Base-by-base conservation (phyloP, 2,888 invertebrate species). In the Stomorhina lunata region DNA sequence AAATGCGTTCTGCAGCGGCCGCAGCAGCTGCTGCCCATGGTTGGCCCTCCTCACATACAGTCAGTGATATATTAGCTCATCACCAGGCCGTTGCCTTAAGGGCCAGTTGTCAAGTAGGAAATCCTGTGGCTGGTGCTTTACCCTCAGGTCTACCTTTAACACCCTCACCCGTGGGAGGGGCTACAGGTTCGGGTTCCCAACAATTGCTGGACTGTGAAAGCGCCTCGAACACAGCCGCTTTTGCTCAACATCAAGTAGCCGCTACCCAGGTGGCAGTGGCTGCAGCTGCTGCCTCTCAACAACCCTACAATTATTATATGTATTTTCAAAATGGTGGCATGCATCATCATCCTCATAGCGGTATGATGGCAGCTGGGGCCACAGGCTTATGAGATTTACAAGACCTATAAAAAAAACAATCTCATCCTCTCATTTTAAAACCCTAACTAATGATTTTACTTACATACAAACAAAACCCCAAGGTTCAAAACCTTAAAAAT, bases 1-100 rank as follows among this genome's bases (percentile, higher is more conserved):
- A 90, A 84, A 84, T 90, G 57, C 87, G 90, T 61, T 86, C 87
- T 17, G 85, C 84, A 0, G 85, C 87, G 15, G 87, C 88, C 9
- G 88, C 89, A 3, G 87, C 89, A 10, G 88, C 87, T 4, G 86
- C 86, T 5, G 86, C 88, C 17, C 90, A 90, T 69, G 91, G 89
- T 79, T 90, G 91, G 92, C 92, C 92, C 22, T 93, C 93, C 84
- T 92, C 93, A 53, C 93, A 93, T 86, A 92, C 93, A 7, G 93
- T 93, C 2, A 92, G 92, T 65, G 93, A 93, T 85, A 93, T 93
- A 85, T 86, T 93, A 85, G 93, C 93, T 2, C 91, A 91, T 75
- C 91, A 91, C 83, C 90, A 91, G 80, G 90, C 90, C 2, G 90
- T 90, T 1, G 91, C 91, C 1, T 72, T 91, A 66, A 89, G 90